Conservation (phyloP, 2,113 vertebrate species). For the Odobenus rosmarus region DNA sequence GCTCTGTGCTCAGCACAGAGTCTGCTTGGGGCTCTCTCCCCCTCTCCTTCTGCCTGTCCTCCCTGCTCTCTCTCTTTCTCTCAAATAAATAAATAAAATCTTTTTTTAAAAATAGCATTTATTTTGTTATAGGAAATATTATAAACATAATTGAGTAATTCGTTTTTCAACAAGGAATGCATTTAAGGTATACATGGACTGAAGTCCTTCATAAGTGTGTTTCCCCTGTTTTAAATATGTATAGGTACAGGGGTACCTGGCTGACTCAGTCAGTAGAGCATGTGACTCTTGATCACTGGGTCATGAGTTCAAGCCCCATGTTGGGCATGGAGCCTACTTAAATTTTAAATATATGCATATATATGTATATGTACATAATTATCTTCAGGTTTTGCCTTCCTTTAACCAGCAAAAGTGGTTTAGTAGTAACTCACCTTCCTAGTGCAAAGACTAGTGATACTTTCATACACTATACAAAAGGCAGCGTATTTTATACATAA, state of each 20-base stretch:
- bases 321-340: not conserved
- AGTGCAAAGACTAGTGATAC: not conserved
- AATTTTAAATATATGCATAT: not conserved
- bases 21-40: not conserved
- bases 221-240: not conserved
- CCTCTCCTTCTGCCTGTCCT: not conserved
- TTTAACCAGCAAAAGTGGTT: conserved; percentile 22
- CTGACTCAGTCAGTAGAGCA: not conserved
- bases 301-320: not conserved
- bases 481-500: not conserved
- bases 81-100: not conserved
- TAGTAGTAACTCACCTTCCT: conserved; percentile 3
- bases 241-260: not conserved
- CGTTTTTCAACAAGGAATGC: conserved; percentile 45
- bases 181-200: conserved; percentile 2
- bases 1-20: not conserved
- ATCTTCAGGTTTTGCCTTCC: not conserved
- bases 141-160: conserved; percentile 23
- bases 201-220: conserved; percentile 31
- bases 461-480: conserved; percentile 14
- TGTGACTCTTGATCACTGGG: not conserved
- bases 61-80: not conserved
- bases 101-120: not conserved
- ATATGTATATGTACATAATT: not conserved
- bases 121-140: conserved; percentile 44